Percentiles rank a stretch among this genome's conserved stretches.
phyloP scores from a whole-genome alignment of 1,140 invertebrate genomes.

The Pseudomyrmex dendroicus region DNA sequence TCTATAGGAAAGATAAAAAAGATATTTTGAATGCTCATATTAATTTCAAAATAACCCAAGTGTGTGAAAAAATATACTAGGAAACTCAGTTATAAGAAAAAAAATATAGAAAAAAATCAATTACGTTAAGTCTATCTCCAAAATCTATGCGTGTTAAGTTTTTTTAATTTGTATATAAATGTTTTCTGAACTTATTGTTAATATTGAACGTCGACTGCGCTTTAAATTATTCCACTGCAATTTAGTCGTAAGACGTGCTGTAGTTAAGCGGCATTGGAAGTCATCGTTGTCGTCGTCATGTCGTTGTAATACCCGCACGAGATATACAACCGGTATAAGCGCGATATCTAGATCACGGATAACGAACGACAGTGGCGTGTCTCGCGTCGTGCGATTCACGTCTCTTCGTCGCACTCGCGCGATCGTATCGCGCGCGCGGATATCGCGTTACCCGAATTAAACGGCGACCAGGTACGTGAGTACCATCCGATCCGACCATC shows the following conservation, averaged over 20 bases:
- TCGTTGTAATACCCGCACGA: conserved; percentile 5
- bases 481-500: conserved; percentile 49
- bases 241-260: background rate
- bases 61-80: background rate
- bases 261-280: background rate
- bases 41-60: too few species aligned
- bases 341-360: conserved; percentile 36
- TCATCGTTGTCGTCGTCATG: background rate
- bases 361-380: conserved; percentile 27
- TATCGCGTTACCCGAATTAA: conserved; percentile 66
- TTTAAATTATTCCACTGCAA: background rate
- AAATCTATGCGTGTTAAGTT: too few species aligned
- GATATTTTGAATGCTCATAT: too few species aligned
- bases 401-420: conserved; percentile 51
- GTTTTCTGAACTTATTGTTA: background rate
- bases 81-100: too few species aligned
- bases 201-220: background rate
- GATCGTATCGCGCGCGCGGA: conserved; percentile 41
- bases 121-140: too few species aligned
- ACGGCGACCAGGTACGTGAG: conserved; percentile 48
- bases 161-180: too few species aligned
- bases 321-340: conserved; percentile 3
- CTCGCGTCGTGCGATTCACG: conserved; percentile 24
- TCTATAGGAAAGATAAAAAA: too few species aligned
- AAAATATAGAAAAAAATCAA: too few species aligned